Percentiles rank a stretch among this genome's conserved stretches.
These are phyloP conservation scores for Andrena bucephala DNA, from an alignment of 2,888 invertebrate species.

Conservation along the genomic window DNA sequence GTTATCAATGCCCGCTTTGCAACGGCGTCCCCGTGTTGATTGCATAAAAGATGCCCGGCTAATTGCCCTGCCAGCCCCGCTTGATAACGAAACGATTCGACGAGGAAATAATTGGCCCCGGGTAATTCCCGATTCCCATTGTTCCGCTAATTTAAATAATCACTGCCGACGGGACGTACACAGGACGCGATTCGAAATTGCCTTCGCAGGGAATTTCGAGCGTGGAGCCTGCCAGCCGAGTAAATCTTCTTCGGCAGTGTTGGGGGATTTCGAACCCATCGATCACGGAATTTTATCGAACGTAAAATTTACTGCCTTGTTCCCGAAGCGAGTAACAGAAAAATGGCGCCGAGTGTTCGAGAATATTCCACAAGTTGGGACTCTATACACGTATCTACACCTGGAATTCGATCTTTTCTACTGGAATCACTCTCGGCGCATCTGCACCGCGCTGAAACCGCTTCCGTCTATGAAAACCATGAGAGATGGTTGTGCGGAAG, in stretches of 20 bases:
- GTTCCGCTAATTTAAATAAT: slow-evolving; percentile 20
- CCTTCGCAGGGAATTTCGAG: no score
- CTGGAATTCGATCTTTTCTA: no score
- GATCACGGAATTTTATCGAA: no score
- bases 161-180: neutral
- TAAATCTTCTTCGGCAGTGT: neutral
- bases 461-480: neutral
- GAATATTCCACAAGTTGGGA: no score
- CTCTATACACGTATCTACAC: no score
- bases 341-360: no score
- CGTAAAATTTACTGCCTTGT: no score
- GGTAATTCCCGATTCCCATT: neutral
- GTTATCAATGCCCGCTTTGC: slow-evolving; percentile 11
- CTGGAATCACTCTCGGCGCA: no score
- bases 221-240: neutral
- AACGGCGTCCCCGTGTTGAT: slow-evolving; percentile 17
- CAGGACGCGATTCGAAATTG: neutral
- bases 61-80: slow-evolving; percentile 2
- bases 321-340: no score
- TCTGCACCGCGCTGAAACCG: neutral
- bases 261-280: no score
- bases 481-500: neutral
- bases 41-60: slow-evolving; percentile 31
- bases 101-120: slow-evolving; percentile 17
- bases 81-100: neutral